Evolutionary conservation across 2,797 vertebrate genomes (phyloP), one percentile per base, ranked within the genome.

Genomic region (Anguilla anguilla): DNA sequence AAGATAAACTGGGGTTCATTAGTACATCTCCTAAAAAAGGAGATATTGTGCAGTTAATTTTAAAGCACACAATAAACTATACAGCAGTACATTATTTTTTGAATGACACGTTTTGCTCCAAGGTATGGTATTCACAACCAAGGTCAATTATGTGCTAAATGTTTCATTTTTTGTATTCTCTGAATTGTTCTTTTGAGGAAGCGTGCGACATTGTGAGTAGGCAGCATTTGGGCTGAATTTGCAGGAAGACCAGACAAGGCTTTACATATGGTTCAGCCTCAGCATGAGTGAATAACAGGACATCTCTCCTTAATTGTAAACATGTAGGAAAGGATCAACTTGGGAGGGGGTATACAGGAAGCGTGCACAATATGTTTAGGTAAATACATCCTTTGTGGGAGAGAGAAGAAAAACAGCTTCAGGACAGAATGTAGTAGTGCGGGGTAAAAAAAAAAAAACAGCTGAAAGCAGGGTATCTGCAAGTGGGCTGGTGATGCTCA

Each of bases 301-400:
- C 67, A n/a, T 9, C 67, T 55, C n/a, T 85, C 49, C 22, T 35
- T 89, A 88, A 89, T 87, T 83, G 74, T 87, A 85, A 91, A 87
- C 89, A 90, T 86, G 57, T 69, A 88, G 51, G 87, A 46, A 64
- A 87, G 64, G 84, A 86, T 83, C 89, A 49, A 39, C 25, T 84
- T 84, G 86, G 77, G 83, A 79, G n/a, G 53, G 61, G 57, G 61
- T 83, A 25, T 82, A 74, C 67, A 87, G 83, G 82, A 86, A 85
- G 72, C 49, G 25, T 39, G 79, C 86, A 81, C 83, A 82, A 85
- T 46, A 87, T 86, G 87, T 86, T 90, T 85, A 88, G 69, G 72
- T 35, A 85, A 88, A 88, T 88, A 77, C 35, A 43, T 67, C 72
- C 79, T 90, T 67, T 88, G 81, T 67, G 69, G 35, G 59, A 82